Conservation (phyloP, 2,113 vertebrate genomes). For the Callipepla squamata region DNA sequence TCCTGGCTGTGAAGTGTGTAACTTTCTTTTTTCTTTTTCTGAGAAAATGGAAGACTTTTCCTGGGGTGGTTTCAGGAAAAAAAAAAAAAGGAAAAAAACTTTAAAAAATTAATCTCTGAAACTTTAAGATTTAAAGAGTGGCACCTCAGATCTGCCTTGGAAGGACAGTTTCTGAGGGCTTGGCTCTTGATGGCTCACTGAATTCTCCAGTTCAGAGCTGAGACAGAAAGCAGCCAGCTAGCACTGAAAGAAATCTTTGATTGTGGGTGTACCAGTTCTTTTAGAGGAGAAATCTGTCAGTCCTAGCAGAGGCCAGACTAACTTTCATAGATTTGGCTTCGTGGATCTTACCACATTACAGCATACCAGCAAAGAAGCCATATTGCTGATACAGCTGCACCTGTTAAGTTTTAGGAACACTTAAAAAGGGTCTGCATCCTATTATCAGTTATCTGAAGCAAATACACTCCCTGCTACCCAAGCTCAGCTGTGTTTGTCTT, state of each 20-base stretch:
- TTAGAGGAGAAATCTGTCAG: not conserved
- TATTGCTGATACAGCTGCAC: not conserved
- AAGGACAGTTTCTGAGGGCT: not conserved
- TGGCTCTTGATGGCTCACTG: not conserved
- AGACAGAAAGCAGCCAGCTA: not conserved
- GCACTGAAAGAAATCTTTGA: not conserved
- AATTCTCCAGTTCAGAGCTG: not conserved
- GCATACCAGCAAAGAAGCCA: not conserved
- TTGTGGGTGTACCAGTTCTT: not conserved
- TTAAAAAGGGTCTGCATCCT: not conserved
- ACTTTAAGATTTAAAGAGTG: not conserved
- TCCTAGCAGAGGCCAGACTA: not conserved
- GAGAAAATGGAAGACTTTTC: not conserved
- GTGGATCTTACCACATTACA: not conserved
- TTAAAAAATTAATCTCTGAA: not conserved
- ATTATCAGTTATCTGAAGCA: not conserved
- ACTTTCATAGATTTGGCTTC: not conserved
- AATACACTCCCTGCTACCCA: not conserved
- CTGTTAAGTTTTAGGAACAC: not conserved
- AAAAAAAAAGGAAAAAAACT: not conserved
- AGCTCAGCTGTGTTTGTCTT: not conserved
- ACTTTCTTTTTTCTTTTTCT: too few relatives aligned
- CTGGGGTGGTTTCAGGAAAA: not conserved
- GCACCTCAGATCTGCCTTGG: not conserved
- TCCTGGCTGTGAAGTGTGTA: not conserved